phyloP scores from a whole-genome alignment of 2,888 invertebrate species.

The Harpalus rubripes region DNA sequence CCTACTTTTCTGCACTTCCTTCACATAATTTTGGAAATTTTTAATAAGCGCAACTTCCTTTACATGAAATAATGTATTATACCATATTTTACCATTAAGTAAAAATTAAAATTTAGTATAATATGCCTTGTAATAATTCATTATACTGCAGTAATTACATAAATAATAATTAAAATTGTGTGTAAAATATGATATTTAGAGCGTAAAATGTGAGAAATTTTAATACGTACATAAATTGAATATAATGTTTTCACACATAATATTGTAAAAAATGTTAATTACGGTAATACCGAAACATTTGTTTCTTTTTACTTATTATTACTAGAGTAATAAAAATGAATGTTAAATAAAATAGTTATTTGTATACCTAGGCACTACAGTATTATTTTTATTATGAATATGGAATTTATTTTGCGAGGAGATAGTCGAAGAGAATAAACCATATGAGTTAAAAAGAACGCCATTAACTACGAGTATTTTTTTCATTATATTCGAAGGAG shows the following conservation, averaged over 20 bases:
- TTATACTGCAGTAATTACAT: neutral
- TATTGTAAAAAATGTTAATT: neutral
- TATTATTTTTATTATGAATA: too few species aligned
- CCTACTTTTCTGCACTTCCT: constrained; percentile 13
- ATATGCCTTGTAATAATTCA: neutral
- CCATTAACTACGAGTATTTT: too few species aligned
- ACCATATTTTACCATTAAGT: too few species aligned
- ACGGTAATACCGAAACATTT: neutral
- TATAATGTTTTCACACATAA: neutral
- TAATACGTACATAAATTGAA: neutral
- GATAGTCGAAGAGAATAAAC: too few species aligned
- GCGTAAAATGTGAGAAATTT: neutral
- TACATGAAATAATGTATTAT: neutral
- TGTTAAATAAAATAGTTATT: too few species aligned
- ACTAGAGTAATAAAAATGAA: too few species aligned
- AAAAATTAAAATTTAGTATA: neutral
- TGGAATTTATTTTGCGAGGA: too few species aligned
- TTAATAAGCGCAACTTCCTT: constrained; percentile 14
- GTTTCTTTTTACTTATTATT: too few species aligned
- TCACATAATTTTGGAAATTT: constrained; percentile 1
- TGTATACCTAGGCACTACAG: too few species aligned
- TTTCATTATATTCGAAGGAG: too few species aligned
- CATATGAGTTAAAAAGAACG: too few species aligned
- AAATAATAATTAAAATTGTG: neutral
- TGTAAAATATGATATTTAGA: neutral